Base-by-base conservation (phyloP, 37 sponge, comb jelly and placozoan species). In the Tethya wilhelma region DNA sequence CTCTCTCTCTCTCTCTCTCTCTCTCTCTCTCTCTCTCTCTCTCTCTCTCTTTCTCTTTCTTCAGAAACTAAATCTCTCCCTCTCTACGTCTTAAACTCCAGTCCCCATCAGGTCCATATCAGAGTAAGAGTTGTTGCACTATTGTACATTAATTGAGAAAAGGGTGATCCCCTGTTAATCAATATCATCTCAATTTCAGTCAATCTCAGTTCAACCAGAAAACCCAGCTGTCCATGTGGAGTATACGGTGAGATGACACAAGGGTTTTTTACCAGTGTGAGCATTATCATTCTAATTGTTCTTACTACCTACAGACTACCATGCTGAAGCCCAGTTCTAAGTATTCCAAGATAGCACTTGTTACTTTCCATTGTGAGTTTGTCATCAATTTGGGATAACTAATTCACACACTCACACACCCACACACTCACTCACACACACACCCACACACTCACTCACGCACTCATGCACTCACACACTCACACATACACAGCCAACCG, bases 11-110 rank as follows among this genome's bases (percentile, higher is more conserved):
- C 82, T 71, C 82, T 81, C 73, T 81, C 82, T 81, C 82, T 81
- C 82, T 81, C 82, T 81, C 82, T 81, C 82, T 81, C 82, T 81
- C 82, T 81, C 82, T 81, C 82, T 81, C 82, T 81, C 82, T 81
- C 82, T 81, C 82, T 83, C 75, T 83, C 84, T 74, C 75, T 74
- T 65, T 82, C 73, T 83, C 11, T 81, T 0, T 32, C 28, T 26
- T 12, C 68, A 76, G 90, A 90, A 40, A 36, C 77, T 1, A 84
- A 79, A 44, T 22, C 70, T 0, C 55, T 90, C 0, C 84, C 80
- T 0, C 70, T 91, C 33, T 81, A 77, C 38, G 65, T 91, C 26
- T 83, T 91, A 38, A 90, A 90, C 55, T 43, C 91, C 56, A 83
- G 86, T 20, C 67, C 74, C 11, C 65, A 77, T 26, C 46, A 31